Evolutionary conservation across 2,113 vertebrate species (phyloP), one percentile per base, ranked within the genome.

Genomic region (Ranitomeya variabilis): DNA sequence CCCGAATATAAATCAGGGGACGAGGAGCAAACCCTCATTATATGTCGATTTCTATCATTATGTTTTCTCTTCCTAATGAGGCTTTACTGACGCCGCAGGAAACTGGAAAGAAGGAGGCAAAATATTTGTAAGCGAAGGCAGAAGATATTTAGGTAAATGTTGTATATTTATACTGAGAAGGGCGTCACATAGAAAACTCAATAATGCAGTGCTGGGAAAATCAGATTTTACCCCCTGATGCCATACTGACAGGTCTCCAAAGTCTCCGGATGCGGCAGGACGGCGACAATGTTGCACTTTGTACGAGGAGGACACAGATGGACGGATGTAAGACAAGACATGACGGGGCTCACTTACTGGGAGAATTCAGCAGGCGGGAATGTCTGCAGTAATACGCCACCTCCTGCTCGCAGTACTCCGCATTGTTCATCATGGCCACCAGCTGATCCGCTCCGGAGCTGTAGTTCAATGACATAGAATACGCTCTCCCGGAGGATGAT

Each of bases 381-480:
- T 93, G 97, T 92, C 90, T 96, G 94, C 98, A 99, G 91, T 93
- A 93, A 92, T 99, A 99, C 18, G 94, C 92, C 82, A 97, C 95
- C 91, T 99, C 97, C 91, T 99, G 98, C 76, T 99, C 98, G 0
- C 98, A 99, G 91, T 97, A 93, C 89, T 98, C 97, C 0, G 97
- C 96, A 0, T 93, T 93, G 0, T 92, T 94, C 0, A 98, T 97
- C 78, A 99, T 57, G 0, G 96, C 96, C 0, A 94, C 96, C 0
- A 99, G 94, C 76, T 99, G 98, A 26, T 96, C 96, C 0, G n/a
- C 15, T 0, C 94, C 95, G 87, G 96, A 92, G 62, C 94, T 95
- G 89, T 99, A 99, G 94, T 96, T 95, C 86, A 99, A 94, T 87
- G 78, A 93, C 93, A 95, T 95, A 81, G 92, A 12, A 80, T 97